Percentiles rank a stretch among this genome's conserved stretches.
Evolutionary conservation across 2,888 invertebrate species (phyloP).

Genomic region (Automeris io): DNA sequence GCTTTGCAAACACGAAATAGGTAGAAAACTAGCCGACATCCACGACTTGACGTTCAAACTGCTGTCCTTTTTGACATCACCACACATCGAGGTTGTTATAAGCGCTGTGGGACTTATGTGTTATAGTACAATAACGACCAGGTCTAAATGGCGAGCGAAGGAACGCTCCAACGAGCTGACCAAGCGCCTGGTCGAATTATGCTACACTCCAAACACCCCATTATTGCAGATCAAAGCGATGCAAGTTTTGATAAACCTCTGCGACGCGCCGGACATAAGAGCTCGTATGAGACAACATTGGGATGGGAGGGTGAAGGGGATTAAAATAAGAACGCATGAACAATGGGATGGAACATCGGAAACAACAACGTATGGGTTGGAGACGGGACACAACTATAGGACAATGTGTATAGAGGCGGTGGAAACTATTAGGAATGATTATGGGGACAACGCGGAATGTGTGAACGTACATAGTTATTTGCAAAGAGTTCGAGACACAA

Average conservation of each 20-base stretch:
- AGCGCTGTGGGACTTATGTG: slow-evolving; percentile 46
- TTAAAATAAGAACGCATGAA: slow-evolving; percentile 45
- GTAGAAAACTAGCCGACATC: slow-evolving; percentile 47
- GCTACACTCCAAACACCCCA: slow-evolving; percentile 36
- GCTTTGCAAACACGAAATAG: slow-evolving; percentile 55
- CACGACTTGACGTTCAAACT: slow-evolving; percentile 46
- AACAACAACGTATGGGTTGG: slow-evolving; percentile 38
- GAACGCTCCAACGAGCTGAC: slow-evolving; percentile 41
- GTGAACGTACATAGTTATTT: slow-evolving; percentile 57
- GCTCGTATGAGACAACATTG: slow-evolving; percentile 41
- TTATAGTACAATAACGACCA: slow-evolving; percentile 51
- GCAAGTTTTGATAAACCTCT: slow-evolving; percentile 57
- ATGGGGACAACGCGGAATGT: slow-evolving; percentile 38
- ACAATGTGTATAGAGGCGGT: slow-evolving; percentile 51
- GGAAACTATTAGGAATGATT: slow-evolving; percentile 52
- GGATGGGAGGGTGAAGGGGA: slow-evolving; percentile 29
- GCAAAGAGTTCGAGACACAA: slow-evolving; percentile 29
- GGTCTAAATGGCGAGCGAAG: slow-evolving; percentile 62
- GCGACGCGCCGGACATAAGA: slow-evolving; percentile 59
- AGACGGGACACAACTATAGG: slow-evolving; percentile 55
- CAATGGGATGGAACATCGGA: slow-evolving; percentile 57
- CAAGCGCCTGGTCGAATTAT: slow-evolving; percentile 35
- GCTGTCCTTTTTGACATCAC: slow-evolving; percentile 25
- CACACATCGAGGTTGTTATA: slow-evolving; percentile 36
- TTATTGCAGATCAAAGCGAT: slow-evolving; percentile 46